Evolutionary conservation across 1,140 invertebrate species (phyloP).

Genomic region (Plutomurus gul): DNA sequence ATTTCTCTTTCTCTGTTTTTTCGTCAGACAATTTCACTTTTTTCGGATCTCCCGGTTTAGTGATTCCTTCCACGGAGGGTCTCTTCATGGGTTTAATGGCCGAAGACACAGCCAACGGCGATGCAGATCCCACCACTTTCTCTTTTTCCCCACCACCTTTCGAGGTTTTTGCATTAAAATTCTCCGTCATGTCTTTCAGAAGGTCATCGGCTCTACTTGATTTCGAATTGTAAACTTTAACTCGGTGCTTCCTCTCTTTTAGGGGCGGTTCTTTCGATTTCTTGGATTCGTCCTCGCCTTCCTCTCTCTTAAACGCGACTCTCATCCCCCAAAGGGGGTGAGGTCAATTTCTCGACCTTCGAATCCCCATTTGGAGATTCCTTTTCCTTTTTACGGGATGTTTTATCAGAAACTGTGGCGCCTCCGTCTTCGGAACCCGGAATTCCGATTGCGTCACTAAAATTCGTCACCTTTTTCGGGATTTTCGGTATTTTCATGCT

Average conservation of each 20-base stretch:
- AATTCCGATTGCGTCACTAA: conserved; percentile 47
- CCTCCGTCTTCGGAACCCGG: conserved; percentile 35
- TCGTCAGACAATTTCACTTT: conserved; percentile 41
- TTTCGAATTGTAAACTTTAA: conserved; percentile 44
- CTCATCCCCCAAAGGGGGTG: too few relatives aligned
- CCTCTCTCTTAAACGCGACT: not conserved
- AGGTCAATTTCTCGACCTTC: not conserved
- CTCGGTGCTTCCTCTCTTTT: conserved; percentile 11
- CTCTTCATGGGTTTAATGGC: conserved; percentile 26
- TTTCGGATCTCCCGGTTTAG: conserved; percentile 50
- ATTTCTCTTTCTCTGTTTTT: conserved; percentile 50
- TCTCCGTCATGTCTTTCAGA: conserved; percentile 42
- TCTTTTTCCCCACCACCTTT: conserved; percentile 42
- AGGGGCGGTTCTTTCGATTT: not conserved
- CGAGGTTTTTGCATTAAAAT: conserved; percentile 33
- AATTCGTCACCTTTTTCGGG: conserved; percentile 5
- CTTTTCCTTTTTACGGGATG: not conserved
- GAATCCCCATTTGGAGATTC: not conserved
- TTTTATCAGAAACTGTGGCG: not conserved
- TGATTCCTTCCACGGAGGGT: conserved; percentile 28
- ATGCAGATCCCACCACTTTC: conserved; percentile 26
- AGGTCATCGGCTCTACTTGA: conserved; percentile 30
- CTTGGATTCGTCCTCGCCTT: not conserved
- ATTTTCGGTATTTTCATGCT: conserved; percentile 47
- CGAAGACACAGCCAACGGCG: not conserved